Percentiles rank a stretch among this genome's conserved stretches.
Conservation (phyloP, 2,113 vertebrate genomes). For the Chaetodon auriga region DNA sequence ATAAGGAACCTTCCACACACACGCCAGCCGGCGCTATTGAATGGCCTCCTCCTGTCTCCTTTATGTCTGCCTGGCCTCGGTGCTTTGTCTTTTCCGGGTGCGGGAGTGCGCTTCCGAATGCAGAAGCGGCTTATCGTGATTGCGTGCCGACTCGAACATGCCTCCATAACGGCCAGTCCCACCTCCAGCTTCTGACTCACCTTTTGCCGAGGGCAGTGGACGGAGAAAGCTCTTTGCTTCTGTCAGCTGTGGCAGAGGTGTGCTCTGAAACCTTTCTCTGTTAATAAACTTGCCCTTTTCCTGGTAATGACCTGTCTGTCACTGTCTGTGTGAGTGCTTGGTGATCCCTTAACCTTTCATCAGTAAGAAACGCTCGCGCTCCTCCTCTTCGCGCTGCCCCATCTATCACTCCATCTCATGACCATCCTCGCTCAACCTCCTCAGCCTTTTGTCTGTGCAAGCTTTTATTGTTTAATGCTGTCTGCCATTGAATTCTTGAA, state of each 20-base stretch:
- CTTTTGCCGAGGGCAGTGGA: constrained; percentile 56
- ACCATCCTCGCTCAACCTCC: constrained; percentile 48
- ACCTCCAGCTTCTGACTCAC: constrained; percentile 55
- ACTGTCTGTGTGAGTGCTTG: constrained; percentile 64
- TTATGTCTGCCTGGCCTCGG: background rate
- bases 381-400: constrained; percentile 43
- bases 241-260: constrained; percentile 69
- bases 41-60: background rate
- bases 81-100: background rate
- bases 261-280: constrained; percentile 78
- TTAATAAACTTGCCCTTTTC: constrained; percentile 84
- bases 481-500: constrained; percentile 37
- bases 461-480: constrained; percentile 58
- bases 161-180: constrained; percentile 18
- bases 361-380: constrained; percentile 59
- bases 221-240: constrained; percentile 64
- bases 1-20: background rate
- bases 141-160: constrained; percentile 24
- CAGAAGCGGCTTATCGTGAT: constrained; percentile 1
- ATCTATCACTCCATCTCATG: constrained; percentile 68
- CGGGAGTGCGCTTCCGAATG: constrained; percentile 8
- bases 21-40: background rate
- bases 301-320: constrained; percentile 79
- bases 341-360: constrained; percentile 82
- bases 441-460: constrained; percentile 48